Percentiles rank a stretch among this genome's conserved stretches.
Conservation (phyloP, 2,113 vertebrate species). For the Prinia subflava region DNA sequence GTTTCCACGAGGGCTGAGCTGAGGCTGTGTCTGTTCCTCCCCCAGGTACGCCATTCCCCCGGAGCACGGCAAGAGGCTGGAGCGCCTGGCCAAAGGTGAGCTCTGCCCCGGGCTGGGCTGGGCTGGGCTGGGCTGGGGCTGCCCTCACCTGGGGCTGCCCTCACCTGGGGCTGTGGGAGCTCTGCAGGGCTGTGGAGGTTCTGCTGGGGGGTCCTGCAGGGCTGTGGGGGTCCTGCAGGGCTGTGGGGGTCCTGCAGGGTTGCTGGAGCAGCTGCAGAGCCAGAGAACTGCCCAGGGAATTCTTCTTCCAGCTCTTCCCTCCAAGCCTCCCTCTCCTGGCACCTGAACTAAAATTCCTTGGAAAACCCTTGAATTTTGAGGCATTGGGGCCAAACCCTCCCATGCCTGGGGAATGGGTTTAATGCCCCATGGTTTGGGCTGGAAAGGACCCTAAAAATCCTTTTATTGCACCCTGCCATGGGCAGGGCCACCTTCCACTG, state of each 20-base stretch:
- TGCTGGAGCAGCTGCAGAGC: not conserved
- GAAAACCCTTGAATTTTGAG: not conserved
- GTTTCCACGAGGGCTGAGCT: too few species aligned
- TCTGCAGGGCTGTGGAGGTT: too few species aligned
- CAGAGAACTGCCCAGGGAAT: not conserved
- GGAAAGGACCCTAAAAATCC: not conserved
- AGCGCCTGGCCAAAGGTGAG: slow-evolving; percentile 94
- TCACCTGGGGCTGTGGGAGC: too few species aligned
- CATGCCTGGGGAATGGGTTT: not conserved
- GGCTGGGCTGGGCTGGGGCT: not conserved
- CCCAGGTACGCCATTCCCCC: slow-evolving; percentile 91
- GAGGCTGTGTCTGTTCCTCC: not conserved
- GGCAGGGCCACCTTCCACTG: too few species aligned
- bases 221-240: too few species aligned
- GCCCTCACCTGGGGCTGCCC: too few species aligned
- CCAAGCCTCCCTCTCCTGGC: not conserved
- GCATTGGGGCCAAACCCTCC: not conserved
- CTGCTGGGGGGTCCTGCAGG: too few species aligned
- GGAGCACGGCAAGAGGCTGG: slow-evolving; percentile 94
- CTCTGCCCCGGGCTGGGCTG: too few species aligned
- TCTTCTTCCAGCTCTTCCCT: not conserved
- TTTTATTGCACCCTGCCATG: not conserved
- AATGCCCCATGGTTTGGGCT: not conserved
- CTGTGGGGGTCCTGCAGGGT: not conserved
- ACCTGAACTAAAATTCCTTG: not conserved